Evolutionary conservation across 2,888 invertebrate species (phyloP).

Genomic region (Cordilura impudica): DNA sequence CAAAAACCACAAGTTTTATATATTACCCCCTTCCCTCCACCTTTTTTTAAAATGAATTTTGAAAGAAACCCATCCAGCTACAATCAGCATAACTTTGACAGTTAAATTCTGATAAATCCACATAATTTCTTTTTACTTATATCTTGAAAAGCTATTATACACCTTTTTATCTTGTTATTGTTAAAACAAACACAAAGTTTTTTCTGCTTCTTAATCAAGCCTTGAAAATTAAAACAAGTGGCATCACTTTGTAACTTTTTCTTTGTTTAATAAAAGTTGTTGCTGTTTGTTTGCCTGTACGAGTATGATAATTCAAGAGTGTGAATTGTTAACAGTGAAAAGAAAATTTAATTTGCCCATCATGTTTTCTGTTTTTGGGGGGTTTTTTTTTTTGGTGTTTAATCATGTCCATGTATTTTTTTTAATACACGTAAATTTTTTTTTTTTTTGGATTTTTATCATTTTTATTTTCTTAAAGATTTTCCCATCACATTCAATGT

Average conservation of each 20-base stretch:
- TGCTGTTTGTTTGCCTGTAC: not conserved
- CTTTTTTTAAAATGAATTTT: too few species aligned
- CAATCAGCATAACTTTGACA: too few species aligned
- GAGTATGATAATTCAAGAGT: conserved; percentile 11
- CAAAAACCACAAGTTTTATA: too few species aligned
- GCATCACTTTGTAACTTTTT: not conserved
- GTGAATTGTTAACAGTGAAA: conserved; percentile 22
- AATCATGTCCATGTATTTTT: conserved; percentile 11
- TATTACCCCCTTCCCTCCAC: too few species aligned
- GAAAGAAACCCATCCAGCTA: too few species aligned
- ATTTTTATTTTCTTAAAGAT: not conserved
- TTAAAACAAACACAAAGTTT: not conserved
- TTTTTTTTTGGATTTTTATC: conserved; percentile 4
- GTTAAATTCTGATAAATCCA: too few species aligned
- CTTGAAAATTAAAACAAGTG: not conserved
- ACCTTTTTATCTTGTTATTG: not conserved
- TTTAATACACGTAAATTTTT: conserved; percentile 9
- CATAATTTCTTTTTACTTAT: too few species aligned
- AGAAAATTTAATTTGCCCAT: conserved; percentile 22
- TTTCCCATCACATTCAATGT: not conserved
- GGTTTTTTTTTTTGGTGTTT: not conserved
- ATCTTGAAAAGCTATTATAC: not conserved
- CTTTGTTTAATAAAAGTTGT: not conserved
- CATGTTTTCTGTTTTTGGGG: not conserved
- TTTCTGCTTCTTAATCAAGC: too few species aligned